phyloP scores from a whole-genome alignment of 2,888 invertebrate genomes.

The Mythimna ferrago region DNA sequence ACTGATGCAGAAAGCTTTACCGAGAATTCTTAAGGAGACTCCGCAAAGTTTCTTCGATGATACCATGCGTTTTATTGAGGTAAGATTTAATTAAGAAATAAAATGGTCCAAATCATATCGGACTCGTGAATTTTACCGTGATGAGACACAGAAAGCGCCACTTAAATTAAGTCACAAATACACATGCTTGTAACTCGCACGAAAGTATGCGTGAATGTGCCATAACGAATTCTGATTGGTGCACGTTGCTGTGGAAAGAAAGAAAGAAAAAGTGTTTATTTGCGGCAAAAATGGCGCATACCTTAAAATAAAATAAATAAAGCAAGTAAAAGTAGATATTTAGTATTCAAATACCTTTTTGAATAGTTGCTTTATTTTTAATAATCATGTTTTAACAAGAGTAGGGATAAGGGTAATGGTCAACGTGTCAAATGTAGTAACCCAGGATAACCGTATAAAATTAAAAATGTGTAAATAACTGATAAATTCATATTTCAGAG shows the following conservation, averaged over 20 bases:
- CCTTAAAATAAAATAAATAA: too few relatives aligned
- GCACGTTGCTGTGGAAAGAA: too few relatives aligned
- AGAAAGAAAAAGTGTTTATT: too few relatives aligned
- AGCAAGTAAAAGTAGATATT: too few relatives aligned
- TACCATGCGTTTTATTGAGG: conserved; percentile 90
- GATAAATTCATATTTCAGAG: conserved; percentile 82
- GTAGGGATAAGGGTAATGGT: too few relatives aligned
- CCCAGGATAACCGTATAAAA: not conserved
- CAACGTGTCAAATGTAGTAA: not conserved
- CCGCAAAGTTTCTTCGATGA: conserved; percentile 95
- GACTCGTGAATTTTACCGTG: not conserved
- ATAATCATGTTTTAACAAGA: not conserved
- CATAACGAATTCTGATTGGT: too few relatives aligned
- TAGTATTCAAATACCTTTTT: too few relatives aligned
- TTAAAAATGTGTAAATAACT: not conserved
- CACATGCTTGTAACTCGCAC: too few relatives aligned
- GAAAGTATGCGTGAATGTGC: too few relatives aligned
- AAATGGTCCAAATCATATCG: not conserved
- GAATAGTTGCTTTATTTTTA: too few relatives aligned
- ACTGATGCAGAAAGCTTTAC: conserved; percentile 96
- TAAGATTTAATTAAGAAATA: conserved; percentile 58
- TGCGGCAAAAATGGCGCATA: too few relatives aligned
- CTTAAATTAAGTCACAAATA: too few relatives aligned
- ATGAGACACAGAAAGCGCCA: not conserved
- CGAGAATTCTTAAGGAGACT: conserved; percentile 95